Evolutionary conservation across 2,888 invertebrate species (phyloP).

Genomic region (Dermolepida albohirtum): DNA sequence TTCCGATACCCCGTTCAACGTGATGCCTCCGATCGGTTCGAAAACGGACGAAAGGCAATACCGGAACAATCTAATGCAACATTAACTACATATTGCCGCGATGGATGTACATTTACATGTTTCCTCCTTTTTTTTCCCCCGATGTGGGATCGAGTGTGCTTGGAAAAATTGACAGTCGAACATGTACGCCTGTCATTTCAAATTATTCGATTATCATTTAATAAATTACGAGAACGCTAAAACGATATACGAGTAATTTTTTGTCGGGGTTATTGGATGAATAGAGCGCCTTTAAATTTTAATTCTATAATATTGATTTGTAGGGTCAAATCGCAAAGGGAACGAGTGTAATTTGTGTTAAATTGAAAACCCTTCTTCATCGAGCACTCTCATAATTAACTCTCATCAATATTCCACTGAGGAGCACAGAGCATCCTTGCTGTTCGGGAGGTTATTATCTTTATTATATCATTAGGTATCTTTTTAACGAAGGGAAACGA

Average conservation of each 20-base stretch:
- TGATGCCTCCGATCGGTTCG: slow-evolving; percentile 44
- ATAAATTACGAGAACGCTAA: neutral
- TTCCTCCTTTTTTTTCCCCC: slow-evolving; percentile 6
- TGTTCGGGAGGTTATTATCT: too few relatives aligned
- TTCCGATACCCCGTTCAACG: slow-evolving; percentile 54
- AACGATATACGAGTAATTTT: neutral
- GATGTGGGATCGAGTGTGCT: neutral
- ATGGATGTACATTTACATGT: slow-evolving; percentile 23
- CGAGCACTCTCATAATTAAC: too few relatives aligned
- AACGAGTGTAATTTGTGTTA: too few relatives aligned
- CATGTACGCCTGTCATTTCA: neutral
- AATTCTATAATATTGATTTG: too few relatives aligned
- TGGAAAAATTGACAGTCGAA: neutral
- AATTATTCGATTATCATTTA: slow-evolving; percentile 4
- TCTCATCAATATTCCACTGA: too few relatives aligned
- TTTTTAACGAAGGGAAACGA: too few relatives aligned
- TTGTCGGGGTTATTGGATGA: too few relatives aligned
- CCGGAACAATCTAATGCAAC: slow-evolving; percentile 32
- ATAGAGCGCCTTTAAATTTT: too few relatives aligned
- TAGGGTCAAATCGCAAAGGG: too few relatives aligned
- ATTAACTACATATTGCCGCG: slow-evolving; percentile 18
- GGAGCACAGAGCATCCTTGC: too few relatives aligned
- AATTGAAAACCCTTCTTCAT: too few relatives aligned
- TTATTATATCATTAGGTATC: too few relatives aligned
- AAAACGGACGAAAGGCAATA: slow-evolving; percentile 6